A percentile compares a stretch with the other conserved stretches of the same genome.
phyloP scores from a whole-genome alignment of 2,797 vertebrate genomes.

The Chanos chanos region DNA sequence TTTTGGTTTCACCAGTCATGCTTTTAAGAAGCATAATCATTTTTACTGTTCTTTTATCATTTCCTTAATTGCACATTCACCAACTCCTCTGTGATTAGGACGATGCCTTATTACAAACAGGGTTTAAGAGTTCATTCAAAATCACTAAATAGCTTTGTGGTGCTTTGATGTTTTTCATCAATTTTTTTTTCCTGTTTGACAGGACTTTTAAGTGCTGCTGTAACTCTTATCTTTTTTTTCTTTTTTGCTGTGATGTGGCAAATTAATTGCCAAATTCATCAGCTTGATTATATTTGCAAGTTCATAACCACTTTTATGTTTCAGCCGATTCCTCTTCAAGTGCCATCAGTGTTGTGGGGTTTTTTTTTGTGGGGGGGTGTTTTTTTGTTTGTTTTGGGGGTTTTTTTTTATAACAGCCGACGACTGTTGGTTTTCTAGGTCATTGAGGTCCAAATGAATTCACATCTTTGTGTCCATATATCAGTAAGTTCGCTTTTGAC shows the following conservation, averaged over 20 bases:
- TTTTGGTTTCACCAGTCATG: too few relatives aligned
- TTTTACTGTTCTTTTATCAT: not conserved
- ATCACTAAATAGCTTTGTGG: too few relatives aligned
- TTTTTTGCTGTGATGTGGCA: conserved; percentile 21
- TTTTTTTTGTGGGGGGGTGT: too few relatives aligned
- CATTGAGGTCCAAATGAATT: conserved; percentile 9
- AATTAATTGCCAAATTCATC: not conserved
- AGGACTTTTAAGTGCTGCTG: conserved; percentile 24
- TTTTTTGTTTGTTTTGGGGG: too few relatives aligned
- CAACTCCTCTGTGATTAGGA: conserved; percentile 14
- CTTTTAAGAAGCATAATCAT: too few relatives aligned
- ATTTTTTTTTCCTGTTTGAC: conserved; percentile 34
- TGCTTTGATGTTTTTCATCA: too few relatives aligned
- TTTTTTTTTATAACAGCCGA: conserved; percentile 25
- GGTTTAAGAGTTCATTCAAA: conserved; percentile 19
- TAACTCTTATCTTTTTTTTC: conserved; percentile 1
- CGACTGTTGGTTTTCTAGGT: conserved; percentile 27
- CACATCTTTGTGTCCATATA: conserved; percentile 27
- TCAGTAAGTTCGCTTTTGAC: conserved; percentile 11
- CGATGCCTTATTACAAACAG: conserved; percentile 9
- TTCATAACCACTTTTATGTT: conserved; percentile 23
- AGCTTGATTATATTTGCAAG: conserved; percentile 36
- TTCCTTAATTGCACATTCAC: conserved; percentile 24
- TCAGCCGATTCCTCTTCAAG: conserved; percentile 26
- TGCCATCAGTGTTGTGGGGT: too few relatives aligned